Conservation (phyloP, 2,888 invertebrate genomes). For the Cistogaster globosa region DNA sequence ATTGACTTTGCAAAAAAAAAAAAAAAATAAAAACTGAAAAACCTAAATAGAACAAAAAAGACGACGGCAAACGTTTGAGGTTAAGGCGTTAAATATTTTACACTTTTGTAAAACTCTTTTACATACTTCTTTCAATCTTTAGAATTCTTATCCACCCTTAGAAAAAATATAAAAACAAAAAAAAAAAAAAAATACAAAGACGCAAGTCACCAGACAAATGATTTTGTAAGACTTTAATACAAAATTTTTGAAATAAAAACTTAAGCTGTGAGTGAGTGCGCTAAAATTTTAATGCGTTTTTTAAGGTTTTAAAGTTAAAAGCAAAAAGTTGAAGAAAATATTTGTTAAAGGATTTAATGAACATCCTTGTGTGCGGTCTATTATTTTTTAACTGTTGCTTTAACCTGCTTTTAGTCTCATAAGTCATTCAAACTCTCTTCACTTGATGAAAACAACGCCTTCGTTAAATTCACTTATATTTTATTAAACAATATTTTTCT, state of each 20-base stretch:
- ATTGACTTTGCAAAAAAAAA: slow-evolving; percentile 36
- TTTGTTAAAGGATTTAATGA: slow-evolving; percentile 30
- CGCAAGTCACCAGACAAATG: slow-evolving; percentile 70
- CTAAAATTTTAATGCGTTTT: slow-evolving; percentile 15
- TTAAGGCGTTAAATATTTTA: slow-evolving; percentile 55
- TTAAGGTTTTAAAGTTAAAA: not conserved
- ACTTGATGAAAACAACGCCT: slow-evolving; percentile 57
- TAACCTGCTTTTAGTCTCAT: not conserved
- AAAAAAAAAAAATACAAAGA: not conserved
- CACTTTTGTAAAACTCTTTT: slow-evolving; percentile 33
- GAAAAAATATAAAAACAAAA: not conserved
- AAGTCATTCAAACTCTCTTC: slow-evolving; percentile 29
- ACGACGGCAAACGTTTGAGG: slow-evolving; percentile 54
- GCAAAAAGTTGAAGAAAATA: not conserved
- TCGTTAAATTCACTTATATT: slow-evolving; percentile 72
- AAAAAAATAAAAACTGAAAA: not conserved
- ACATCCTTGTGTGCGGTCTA: slow-evolving; percentile 72
- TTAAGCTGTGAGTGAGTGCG: slow-evolving; percentile 64
- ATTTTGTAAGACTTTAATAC: slow-evolving; percentile 18
- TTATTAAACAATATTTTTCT: slow-evolving; percentile 38
- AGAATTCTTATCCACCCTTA: not conserved
- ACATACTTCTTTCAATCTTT: not conserved
- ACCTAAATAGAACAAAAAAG: slow-evolving; percentile 17
- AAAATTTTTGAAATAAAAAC: slow-evolving; percentile 1
- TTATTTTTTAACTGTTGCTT: too few relatives aligned